Percentiles rank a stretch among this genome's conserved stretches.
Conservation (phyloP, 2,113 vertebrate genomes). For the Coryphaenoides rupestris region DNA sequence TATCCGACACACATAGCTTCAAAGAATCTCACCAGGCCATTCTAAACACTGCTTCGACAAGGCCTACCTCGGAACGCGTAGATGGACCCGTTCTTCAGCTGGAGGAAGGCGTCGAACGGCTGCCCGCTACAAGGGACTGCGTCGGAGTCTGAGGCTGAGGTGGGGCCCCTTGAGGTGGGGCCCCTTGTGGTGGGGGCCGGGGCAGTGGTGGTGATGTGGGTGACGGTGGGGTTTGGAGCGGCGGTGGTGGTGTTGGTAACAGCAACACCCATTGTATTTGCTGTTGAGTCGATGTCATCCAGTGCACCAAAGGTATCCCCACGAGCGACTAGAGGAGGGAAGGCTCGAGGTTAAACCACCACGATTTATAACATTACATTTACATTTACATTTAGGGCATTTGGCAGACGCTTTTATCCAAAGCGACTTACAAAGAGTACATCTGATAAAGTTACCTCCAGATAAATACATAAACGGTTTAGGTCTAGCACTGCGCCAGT, state of each 20-base stretch:
- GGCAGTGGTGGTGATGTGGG: neutral
- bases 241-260: neutral
- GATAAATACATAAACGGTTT: too few relatives aligned
- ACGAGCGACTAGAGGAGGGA: slow-evolving; percentile 43
- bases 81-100: slow-evolving; percentile 90
- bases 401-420: too few relatives aligned
- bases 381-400: too few relatives aligned
- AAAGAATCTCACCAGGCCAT: too few relatives aligned
- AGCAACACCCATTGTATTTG: neutral
- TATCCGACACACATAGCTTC: too few relatives aligned
- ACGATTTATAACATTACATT: too few relatives aligned
- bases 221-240: neutral
- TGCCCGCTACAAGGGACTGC: slow-evolving; percentile 73
- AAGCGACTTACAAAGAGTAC: too few relatives aligned
- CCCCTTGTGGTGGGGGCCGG: neutral
- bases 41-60: too few relatives aligned
- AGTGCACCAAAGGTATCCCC: slow-evolving; percentile 59
- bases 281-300: slow-evolving; percentile 10
- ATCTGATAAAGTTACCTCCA: too few relatives aligned
- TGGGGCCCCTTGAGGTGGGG: neutral
- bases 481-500: too few relatives aligned
- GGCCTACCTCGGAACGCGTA: slow-evolving; percentile 89
- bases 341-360: too few relatives aligned
- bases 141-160: slow-evolving; percentile 27
- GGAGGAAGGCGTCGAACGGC: slow-evolving; percentile 88